Evolutionary conservation across 1,140 invertebrate species (phyloP), one percentile per base, ranked within the genome.

Genomic region (Maconellicoccus hirsutus): DNA sequence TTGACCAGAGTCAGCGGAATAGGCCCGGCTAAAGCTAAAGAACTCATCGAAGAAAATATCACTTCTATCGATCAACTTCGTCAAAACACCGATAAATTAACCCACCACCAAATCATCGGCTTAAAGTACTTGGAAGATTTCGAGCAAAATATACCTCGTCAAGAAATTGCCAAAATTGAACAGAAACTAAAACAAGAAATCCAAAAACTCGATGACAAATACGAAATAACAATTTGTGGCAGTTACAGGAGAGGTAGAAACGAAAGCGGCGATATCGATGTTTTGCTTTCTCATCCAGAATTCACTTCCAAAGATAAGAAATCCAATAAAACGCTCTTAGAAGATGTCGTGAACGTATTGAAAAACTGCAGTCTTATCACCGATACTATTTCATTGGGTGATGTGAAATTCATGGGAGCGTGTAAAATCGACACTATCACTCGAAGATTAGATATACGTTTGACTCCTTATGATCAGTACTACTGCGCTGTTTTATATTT

Each of bases 371-470:
- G 79, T 10, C 79, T 91, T 0, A 83, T 92, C n/a, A 87, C 83
- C 10, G 89, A 92, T 73, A 86, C 83, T 7, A 81, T 93, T 61
- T 89, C 89, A 63, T 79, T 86, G 33, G 90, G 90, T 39, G 84
- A 86, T 63, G 85, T 84, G 4, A 92, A 92, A 78, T 92, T 90
- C 79, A 91, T 92, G 88, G 90, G 89, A 71, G 88, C 90, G 0
- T 92, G 88, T 77, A 81, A 81, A 71, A 76, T 89, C 22, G 69
- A 21, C 26, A 33, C 69, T 22, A 29, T 70, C 6, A 80, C 79
- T 6, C 79, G 87, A 70, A 81, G 87, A 73, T 75, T 88, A 10
- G 87, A 88, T 74, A 86, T 86, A 69, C 82, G 87, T 63, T 77
- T 91, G 33, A 82, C 86, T 70, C 87, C 89, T 0, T 76, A 82